Conservation (phyloP, 2,888 invertebrate genomes). For the Lamellibrachia columna region DNA sequence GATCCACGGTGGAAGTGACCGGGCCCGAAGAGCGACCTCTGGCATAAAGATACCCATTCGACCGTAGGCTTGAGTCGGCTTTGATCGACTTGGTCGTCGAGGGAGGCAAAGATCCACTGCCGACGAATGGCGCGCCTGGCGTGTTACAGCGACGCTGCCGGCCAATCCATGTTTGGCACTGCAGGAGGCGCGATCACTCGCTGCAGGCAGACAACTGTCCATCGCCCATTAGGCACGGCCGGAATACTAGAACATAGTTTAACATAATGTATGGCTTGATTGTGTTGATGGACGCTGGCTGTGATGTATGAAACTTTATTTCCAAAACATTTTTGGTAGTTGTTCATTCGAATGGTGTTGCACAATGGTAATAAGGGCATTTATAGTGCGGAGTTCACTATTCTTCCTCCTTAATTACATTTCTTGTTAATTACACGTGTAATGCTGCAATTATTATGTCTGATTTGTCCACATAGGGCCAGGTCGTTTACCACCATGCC, state of each 20-base stretch:
- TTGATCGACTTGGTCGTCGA: background rate
- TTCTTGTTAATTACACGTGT: no score
- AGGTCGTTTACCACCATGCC: no score
- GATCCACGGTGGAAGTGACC: background rate
- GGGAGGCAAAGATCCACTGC: background rate
- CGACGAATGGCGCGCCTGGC: background rate
- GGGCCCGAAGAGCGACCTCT: background rate
- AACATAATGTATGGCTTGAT: background rate
- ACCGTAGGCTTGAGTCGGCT: background rate
- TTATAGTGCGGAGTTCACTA: no score
- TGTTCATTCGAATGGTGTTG: background rate
- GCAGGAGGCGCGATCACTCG: background rate
- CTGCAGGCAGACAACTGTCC: background rate
- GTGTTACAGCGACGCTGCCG: background rate
- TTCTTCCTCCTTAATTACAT: no score
- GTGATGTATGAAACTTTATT: background rate
- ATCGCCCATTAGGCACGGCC: background rate
- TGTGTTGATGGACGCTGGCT: background rate
- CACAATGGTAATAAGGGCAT: no score
- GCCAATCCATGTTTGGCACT: background rate
- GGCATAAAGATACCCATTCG: background rate
- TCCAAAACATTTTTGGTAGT: background rate
- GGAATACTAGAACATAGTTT: background rate
- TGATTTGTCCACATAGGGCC: no score
- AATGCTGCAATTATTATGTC: no score